phyloP scores from a whole-genome alignment of 2,113 vertebrate genomes.

The Pelodiscus sinensis region DNA sequence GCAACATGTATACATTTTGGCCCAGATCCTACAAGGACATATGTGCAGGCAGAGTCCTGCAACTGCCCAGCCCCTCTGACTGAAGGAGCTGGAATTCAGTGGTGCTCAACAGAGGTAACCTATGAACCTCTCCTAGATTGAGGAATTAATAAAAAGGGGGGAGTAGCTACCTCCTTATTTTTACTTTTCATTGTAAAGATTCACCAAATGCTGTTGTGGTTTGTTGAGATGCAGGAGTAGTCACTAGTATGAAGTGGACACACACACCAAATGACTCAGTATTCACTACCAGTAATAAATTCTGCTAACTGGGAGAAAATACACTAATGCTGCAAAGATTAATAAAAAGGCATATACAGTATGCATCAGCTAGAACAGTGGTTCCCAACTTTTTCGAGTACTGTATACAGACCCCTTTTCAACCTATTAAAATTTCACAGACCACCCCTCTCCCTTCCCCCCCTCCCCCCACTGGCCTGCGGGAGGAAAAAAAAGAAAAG shows the following conservation, averaged over 20 bases:
- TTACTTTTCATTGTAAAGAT: neutral
- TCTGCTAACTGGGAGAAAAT: neutral
- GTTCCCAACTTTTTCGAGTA: too few relatives aligned
- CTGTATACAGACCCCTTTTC: too few relatives aligned
- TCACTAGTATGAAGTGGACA: neutral
- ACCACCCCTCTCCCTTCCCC: too few relatives aligned
- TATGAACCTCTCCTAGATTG: neutral
- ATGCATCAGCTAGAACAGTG: neutral
- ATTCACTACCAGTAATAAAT: neutral
- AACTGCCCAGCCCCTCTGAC: neutral
- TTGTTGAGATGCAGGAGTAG: neutral
- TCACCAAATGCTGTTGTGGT: neutral
- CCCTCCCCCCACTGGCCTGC: too few relatives aligned
- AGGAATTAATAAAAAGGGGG: neutral
- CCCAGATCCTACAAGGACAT: neutral
- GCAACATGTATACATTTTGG: neutral
- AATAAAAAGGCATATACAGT: fast-evolving
- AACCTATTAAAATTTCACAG: too few relatives aligned
- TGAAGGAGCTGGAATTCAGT: neutral
- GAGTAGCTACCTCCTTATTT: neutral
- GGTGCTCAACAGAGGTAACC: neutral
- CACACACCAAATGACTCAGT: neutral
- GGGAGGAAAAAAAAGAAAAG: too few relatives aligned
- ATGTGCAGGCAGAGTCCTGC: neutral
- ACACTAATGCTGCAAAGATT: neutral